Evolutionary conservation across 2,113 vertebrate genomes (phyloP).

Genomic region (Gallinago paraguaiae): DNA sequence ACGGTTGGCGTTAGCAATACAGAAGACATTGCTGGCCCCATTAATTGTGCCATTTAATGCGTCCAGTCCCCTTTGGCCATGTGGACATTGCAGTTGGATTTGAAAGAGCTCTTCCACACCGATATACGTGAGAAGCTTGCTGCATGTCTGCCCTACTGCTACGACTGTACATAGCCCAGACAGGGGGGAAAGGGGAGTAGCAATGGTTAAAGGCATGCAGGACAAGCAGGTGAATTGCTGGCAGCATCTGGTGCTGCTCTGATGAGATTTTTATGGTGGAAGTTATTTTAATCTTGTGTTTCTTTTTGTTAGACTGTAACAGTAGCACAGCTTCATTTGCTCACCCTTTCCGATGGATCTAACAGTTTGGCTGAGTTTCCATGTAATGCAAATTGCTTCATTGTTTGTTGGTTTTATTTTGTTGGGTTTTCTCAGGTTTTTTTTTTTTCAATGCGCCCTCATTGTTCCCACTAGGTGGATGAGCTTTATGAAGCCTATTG

Average conservation of each 20-base stretch:
- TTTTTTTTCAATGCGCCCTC: background rate
- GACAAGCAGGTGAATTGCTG: background rate
- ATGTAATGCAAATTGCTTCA: background rate
- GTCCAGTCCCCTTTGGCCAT: background rate
- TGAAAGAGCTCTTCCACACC: background rate
- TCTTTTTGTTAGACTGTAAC: background rate
- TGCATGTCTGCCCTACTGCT: background rate
- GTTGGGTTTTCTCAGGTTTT: background rate
- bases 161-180: accelerated
- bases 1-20: background rate
- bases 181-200: background rate
- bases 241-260: background rate
- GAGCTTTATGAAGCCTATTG: conserved; percentile 97
- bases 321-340: background rate
- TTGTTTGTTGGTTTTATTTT: background rate
- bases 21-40: background rate
- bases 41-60: background rate
- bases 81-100: background rate
- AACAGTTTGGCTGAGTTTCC: background rate
- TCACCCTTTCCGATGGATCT: background rate
- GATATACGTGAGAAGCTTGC: background rate
- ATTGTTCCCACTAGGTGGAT: conserved; percentile 83
- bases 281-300: background rate
- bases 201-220: background rate
- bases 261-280: background rate